Evolutionary conservation across 2,797 vertebrate species (phyloP), one percentile per base, ranked within the genome.

Genomic region (Melanotaenia boesemani): DNA sequence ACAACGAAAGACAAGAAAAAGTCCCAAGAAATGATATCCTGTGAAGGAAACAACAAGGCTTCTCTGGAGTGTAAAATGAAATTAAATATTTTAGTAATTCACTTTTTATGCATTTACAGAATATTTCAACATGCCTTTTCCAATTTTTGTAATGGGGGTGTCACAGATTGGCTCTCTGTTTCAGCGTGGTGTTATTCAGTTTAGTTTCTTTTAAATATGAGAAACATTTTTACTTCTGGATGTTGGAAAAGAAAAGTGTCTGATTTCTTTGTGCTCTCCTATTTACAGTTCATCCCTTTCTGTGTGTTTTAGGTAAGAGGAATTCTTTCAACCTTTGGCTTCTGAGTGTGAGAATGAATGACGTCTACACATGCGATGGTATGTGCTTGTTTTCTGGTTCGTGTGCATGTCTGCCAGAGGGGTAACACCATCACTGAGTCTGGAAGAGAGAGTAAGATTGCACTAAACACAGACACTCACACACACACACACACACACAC

Each of bases 271-370:
- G 6, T 66, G 18, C 44, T 46, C 54, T 5, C 20, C 6, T 6
- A 71, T 71, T 79, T 60, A 76, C 71, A 46, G 0, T 50, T 15
- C 0, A 7, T 72, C 26, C 76, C 18, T 3, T 50, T 6, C 63
- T 79, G 56, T 84, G n/a, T 57, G 60, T 70, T 73, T 24, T 58
- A 79, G 85, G 83, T 86, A 87, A 84, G 83, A 60, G 8, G 26
- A 28, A 13, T 13, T 61, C 41, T 79, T 58, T 71, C 63, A 75
- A 63, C 41, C 60, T 13, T 26, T n/a, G 34, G 44, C 74, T 24
- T 12, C 52, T 60, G 41, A 67, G 54, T 32, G 16, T 41, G 15
- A 41, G 22, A 11, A n/a, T 64, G 37, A 70, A 26, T 59, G 34
- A 56, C 76, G 48, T 54, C 6, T 62, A 34, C 56, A 2, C 39